Evolutionary conservation across 2,113 vertebrate species (phyloP).

Genomic region (Nipponia nippon): DNA sequence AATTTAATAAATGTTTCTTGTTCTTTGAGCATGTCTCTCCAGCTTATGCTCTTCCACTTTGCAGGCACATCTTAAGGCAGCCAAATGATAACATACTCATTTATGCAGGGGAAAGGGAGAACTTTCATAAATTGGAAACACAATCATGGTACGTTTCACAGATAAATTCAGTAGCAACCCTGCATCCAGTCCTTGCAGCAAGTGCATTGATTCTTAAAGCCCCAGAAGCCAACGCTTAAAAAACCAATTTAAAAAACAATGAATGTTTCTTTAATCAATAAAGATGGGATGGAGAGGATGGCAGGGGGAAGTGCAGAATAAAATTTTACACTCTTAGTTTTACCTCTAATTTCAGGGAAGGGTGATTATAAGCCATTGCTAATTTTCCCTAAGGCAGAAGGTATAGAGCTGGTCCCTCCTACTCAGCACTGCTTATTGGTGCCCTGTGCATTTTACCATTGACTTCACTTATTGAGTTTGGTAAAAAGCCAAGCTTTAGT

Average conservation of each 20-base stretch:
- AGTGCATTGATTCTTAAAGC: not conserved
- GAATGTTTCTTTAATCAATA: not conserved
- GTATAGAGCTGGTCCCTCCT: not conserved
- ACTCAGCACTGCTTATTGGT: not conserved
- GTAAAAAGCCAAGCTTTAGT: not conserved
- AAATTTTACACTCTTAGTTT: not conserved
- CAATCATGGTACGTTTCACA: not conserved
- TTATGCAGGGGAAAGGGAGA: not conserved
- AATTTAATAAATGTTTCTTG: not conserved
- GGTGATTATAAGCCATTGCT: not conserved
- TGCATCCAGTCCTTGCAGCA: not conserved
- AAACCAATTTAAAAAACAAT: not conserved
- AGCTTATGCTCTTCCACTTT: not conserved
- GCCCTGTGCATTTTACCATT: not conserved
- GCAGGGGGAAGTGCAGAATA: not conserved
- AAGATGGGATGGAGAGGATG: not conserved
- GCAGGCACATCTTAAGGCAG: not conserved
- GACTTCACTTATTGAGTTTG: not conserved
- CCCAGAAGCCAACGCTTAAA: not conserved
- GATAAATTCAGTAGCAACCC: not conserved
- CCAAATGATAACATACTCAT: not conserved
- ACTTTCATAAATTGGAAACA: not conserved
- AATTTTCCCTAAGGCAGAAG: not conserved
- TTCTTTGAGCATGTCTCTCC: not conserved
- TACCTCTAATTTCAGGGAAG: constrained; percentile 38